phyloP scores from a whole-genome alignment of 2,888 invertebrate species.

The Luperina testacea region DNA sequence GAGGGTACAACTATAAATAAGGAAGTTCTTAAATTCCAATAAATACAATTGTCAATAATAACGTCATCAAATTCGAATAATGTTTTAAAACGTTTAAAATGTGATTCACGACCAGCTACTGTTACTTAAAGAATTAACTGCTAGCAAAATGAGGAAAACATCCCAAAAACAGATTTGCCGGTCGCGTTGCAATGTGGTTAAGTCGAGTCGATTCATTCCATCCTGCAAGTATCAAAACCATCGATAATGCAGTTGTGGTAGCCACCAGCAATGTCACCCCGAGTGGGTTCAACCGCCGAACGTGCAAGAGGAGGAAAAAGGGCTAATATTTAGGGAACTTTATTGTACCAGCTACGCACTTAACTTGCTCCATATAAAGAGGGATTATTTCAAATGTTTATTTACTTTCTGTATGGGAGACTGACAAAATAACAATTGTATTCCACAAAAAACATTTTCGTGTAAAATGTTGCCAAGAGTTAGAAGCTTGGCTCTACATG shows the following conservation, averaged over 20 bases:
- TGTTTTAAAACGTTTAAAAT: too few relatives aligned
- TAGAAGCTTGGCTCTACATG: too few relatives aligned
- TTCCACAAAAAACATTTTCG: too few relatives aligned
- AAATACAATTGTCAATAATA: background rate
- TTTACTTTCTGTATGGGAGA: conserved; percentile 8
- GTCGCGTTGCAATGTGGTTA: background rate
- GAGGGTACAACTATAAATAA: background rate
- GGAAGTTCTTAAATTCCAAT: background rate
- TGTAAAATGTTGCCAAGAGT: too few relatives aligned
- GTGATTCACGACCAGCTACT: background rate
- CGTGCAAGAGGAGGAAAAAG: conserved; percentile 81
- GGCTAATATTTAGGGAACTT: conserved; percentile 76
- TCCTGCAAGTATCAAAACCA: conserved; percentile 78
- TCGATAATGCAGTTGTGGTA: conserved; percentile 59
- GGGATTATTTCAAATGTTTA: conserved; percentile 42
- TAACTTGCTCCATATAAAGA: conserved; percentile 40
- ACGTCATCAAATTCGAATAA: background rate
- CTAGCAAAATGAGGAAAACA: background rate
- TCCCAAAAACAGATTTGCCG: background rate
- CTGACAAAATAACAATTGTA: background rate
- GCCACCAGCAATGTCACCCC: conserved; percentile 87
- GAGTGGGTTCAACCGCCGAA: conserved; percentile 87
- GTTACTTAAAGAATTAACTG: background rate
- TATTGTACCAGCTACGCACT: conserved; percentile 65
- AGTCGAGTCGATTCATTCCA: too few relatives aligned